These are phyloP conservation scores for Mastomys natalensis DNA, from an alignment of 2,113 vertebrate species.

Conservation along the genomic window DNA sequence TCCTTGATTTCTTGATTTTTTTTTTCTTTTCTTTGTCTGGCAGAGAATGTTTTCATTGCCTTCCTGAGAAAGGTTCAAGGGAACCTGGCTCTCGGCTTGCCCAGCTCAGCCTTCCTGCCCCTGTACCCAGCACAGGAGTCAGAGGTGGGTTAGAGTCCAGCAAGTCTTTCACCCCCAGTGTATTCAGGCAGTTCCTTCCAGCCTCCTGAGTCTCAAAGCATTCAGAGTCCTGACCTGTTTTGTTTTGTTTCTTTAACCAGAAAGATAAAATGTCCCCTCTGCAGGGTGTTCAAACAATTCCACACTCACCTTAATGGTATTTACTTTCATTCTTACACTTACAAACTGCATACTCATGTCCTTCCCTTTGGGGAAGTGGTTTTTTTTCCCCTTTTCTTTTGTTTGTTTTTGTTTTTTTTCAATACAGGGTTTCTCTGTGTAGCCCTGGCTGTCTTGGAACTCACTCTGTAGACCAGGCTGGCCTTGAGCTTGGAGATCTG, in stretches of 20 bases:
- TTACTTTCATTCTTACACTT: background rate
- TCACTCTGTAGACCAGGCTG: background rate
- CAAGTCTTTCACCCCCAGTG: background rate
- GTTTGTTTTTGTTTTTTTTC: background rate
- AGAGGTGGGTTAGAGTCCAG: background rate
- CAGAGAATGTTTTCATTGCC: background rate
- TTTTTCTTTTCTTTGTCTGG: background rate
- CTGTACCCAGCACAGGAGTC: background rate
- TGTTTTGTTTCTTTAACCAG: slow-evolving; percentile 4
- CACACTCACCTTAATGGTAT: background rate
- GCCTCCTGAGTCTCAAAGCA: background rate
- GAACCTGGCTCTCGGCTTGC: background rate
- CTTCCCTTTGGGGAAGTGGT: background rate
- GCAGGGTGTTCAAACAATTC: background rate
- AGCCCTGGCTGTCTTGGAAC: background rate
- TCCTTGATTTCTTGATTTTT: background rate
- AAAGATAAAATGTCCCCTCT: background rate
- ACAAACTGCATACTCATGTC: background rate
- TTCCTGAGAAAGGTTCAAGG: background rate
- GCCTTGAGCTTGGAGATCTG: background rate
- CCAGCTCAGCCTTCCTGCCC: background rate
- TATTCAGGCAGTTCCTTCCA: background rate
- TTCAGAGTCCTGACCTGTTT: background rate
- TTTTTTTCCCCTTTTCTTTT: background rate
- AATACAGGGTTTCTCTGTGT: background rate